Evolutionary conservation across 2,797 vertebrate genomes (phyloP).

Genomic region (Chaunax sp.): DNA sequence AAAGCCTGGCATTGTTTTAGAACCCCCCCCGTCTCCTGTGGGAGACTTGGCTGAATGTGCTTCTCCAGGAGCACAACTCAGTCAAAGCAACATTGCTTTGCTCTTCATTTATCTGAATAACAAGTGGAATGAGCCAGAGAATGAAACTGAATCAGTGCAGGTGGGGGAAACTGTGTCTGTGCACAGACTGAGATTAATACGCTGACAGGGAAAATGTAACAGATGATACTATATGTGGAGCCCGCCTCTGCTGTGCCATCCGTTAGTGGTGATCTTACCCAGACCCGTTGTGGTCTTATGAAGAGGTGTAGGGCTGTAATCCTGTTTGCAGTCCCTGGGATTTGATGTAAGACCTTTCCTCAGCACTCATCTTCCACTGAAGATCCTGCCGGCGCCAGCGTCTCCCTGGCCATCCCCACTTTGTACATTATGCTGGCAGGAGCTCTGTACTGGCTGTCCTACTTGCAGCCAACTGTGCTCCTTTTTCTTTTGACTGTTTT

Average conservation of each 20-base stretch:
- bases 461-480: constrained; percentile 22
- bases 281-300: constrained; percentile 27
- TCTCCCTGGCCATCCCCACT: constrained; percentile 30
- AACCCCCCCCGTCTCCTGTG: constrained; percentile 51
- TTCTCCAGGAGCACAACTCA: constrained; percentile 73
- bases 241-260: constrained; percentile 21
- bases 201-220: constrained; percentile 25
- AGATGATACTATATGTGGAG: background rate
- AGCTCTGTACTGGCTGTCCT: constrained; percentile 37
- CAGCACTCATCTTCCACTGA: constrained; percentile 46
- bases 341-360: constrained; percentile 65
- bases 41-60: constrained; percentile 73
- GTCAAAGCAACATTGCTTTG: constrained; percentile 66
- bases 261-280: constrained; percentile 23
- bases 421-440: constrained; percentile 43
- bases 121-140: constrained; percentile 64
- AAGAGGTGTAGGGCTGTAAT: constrained; percentile 61
- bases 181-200: constrained; percentile 21
- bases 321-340: constrained; percentile 59
- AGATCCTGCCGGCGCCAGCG: constrained; percentile 65
- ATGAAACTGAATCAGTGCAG: constrained; percentile 34
- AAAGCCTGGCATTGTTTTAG: constrained; percentile 81
- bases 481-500: constrained; percentile 5
- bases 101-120: constrained; percentile 79
- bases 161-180: constrained; percentile 38